Percentiles rank a stretch among this genome's conserved stretches.
Conservation (phyloP, 2,113 vertebrate genomes). For the Coreoperca whiteheadi region DNA sequence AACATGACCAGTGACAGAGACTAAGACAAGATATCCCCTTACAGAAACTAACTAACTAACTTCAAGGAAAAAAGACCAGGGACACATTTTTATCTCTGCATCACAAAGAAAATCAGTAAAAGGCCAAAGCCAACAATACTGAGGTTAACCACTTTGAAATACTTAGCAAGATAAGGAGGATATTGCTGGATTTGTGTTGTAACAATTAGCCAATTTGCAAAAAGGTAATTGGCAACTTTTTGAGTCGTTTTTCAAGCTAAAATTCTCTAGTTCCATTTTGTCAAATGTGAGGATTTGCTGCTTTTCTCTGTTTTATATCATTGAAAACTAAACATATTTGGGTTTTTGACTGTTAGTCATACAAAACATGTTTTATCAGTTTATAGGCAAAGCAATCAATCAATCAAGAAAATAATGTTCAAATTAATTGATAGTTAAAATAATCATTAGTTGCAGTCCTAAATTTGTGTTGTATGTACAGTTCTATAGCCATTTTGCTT, state of each 20-base stretch:
- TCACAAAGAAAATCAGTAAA: no score
- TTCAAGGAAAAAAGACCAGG: not conserved
- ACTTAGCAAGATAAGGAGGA: not conserved
- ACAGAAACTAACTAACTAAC: conserved; percentile 2
- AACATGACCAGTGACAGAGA: not conserved
- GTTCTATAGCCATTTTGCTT: not conserved
- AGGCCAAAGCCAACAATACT: no score
- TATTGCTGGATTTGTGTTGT: not conserved
- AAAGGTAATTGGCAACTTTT: not conserved
- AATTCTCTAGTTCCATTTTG: not conserved
- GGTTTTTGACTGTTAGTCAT: not conserved
- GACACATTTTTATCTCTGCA: no score
- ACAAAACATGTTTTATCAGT: not conserved
- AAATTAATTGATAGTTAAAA: not conserved
- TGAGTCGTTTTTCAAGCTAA: not conserved
- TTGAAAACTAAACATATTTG: not conserved
- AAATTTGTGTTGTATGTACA: not conserved
- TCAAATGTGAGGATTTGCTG: not conserved
- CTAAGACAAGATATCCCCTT: not conserved
- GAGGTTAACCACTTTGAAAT: not conserved
- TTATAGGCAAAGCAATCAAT: not conserved
- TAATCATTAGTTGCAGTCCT: not conserved
- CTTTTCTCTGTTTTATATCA: not conserved
- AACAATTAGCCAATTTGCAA: not conserved
- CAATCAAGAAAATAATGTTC: not conserved